A percentile compares a stretch with the other conserved stretches of the same genome.
phyloP scores from a whole-genome alignment of 2,888 invertebrate species.

The Listrodromus nycthemerus region DNA sequence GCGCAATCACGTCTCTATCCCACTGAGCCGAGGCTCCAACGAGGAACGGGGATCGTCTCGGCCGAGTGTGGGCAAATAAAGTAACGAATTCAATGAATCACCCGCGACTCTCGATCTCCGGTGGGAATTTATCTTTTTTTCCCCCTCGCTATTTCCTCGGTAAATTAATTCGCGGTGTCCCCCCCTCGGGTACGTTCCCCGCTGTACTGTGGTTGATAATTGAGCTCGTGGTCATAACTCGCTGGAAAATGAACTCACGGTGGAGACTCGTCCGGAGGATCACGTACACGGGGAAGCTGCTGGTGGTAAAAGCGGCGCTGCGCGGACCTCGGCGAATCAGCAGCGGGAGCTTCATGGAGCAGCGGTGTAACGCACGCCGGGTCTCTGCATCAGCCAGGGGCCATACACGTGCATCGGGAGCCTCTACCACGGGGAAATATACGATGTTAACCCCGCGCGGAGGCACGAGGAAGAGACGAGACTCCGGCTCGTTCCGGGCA shows the following conservation, averaged over 20 bases:
- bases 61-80: slow-evolving; percentile 16
- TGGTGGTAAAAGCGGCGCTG: slow-evolving; percentile 4
- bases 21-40: background rate
- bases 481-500: slow-evolving; percentile 43
- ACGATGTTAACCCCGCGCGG: slow-evolving; percentile 46
- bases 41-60: background rate
- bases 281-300: slow-evolving; percentile 37
- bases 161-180: slow-evolving; percentile 32
- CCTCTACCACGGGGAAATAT: slow-evolving; percentile 52
- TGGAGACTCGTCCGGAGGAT: slow-evolving; percentile 3
- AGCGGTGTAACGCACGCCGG: slow-evolving; percentile 39
- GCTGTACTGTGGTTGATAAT: slow-evolving; percentile 19
- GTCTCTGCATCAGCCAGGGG: slow-evolving; percentile 60
- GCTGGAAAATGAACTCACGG: slow-evolving; percentile 31
- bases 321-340: slow-evolving; percentile 12
- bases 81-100: slow-evolving; percentile 38
- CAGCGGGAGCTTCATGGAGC: slow-evolving; percentile 6
- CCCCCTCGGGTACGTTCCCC: slow-evolving; percentile 26
- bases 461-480: slow-evolving; percentile 36
- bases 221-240: background rate
- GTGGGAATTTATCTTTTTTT: background rate
- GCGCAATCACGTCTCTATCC: slow-evolving; percentile 38
- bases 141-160: background rate
- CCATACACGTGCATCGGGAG: slow-evolving; percentile 65
- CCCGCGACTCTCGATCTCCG: slow-evolving; percentile 9